Evolutionary conservation across 2,113 vertebrate species (phyloP).

Genomic region (Urocolius indicus): DNA sequence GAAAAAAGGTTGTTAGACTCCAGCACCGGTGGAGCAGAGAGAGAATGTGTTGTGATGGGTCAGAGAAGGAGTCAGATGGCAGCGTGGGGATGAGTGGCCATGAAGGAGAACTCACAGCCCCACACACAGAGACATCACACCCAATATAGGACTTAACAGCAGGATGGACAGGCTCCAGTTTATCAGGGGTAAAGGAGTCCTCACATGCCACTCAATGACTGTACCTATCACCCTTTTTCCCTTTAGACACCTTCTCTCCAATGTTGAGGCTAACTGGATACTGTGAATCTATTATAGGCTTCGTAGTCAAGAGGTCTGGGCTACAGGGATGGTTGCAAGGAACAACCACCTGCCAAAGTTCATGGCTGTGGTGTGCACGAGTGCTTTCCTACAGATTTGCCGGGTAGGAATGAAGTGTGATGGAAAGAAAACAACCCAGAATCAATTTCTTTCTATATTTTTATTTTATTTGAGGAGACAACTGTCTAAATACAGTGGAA

Average conservation of each 20-base stretch:
- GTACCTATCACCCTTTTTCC: background rate
- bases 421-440: background rate
- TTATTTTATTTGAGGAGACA: background rate
- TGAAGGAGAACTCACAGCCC: background rate
- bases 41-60: background rate
- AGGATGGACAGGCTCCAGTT: accelerated
- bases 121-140: accelerated
- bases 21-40: too few species aligned
- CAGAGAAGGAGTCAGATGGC: background rate
- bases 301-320: background rate
- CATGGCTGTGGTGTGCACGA: accelerated
- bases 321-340: background rate
- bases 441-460: background rate
- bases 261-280: accelerated
- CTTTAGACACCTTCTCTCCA: background rate
- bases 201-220: accelerated
- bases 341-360: background rate
- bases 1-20: background rate
- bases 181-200: background rate
- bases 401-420: background rate
- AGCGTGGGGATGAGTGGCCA: too few species aligned
- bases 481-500: background rate
- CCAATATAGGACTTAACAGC: accelerated
- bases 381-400: background rate
- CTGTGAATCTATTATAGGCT: background rate